Percentiles rank a stretch among this genome's conserved stretches.
These are phyloP conservation scores for Epinotia brunnichana DNA, from an alignment of 2,888 invertebrate species.

Conservation along the genomic window DNA sequence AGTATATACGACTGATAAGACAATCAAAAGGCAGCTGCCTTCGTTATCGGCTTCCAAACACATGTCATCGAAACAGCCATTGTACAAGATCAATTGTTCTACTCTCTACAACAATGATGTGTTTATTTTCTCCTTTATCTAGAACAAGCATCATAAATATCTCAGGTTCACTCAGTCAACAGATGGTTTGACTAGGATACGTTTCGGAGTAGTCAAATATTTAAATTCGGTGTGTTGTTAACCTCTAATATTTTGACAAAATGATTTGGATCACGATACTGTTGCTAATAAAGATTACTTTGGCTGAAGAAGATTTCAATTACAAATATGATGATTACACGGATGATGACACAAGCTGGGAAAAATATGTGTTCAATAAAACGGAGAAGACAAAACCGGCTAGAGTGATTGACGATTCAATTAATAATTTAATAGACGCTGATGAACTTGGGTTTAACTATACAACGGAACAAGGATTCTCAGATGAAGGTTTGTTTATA, in stretches of 20 bases:
- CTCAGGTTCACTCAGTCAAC: constrained; percentile 15
- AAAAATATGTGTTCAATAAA: background rate
- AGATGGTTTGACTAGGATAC: background rate
- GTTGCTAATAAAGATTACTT: background rate
- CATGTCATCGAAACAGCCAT: constrained; percentile 23
- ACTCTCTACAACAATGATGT: constrained; percentile 10
- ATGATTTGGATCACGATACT: constrained; percentile 22
- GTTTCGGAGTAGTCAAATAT: constrained; percentile 20
- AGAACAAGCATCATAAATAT: constrained; percentile 23
- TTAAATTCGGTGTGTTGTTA: background rate
- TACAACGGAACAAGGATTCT: background rate
- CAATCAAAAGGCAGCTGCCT: background rate
- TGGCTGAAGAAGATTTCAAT: background rate
- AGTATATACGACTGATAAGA: background rate
- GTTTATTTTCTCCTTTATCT: constrained; percentile 32
- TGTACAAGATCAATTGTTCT: constrained; percentile 33
- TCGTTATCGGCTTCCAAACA: constrained; percentile 11
- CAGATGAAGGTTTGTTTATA: background rate
- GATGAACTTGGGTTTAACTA: background rate
- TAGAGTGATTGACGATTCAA: background rate
- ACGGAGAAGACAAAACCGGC: background rate
- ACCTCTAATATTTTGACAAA: background rate
- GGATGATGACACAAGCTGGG: constrained; percentile 3
- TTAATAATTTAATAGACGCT: background rate
- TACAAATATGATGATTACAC: constrained; percentile 14